Percentiles rank a stretch among this genome's conserved stretches.
Conservation (phyloP, 1,140 invertebrate species). For the Pararge aegeria region DNA sequence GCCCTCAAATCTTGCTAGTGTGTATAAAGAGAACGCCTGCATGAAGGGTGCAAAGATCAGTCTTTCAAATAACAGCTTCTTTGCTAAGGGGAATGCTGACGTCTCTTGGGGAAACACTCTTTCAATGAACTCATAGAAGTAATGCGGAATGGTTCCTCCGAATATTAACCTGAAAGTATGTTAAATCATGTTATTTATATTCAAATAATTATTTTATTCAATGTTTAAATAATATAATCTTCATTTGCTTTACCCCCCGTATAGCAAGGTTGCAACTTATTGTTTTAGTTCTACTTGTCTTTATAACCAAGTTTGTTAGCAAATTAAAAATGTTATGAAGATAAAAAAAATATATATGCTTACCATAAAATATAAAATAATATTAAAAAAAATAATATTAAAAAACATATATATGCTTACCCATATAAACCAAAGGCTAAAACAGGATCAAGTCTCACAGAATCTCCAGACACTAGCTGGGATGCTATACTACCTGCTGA, state of each 20-base stretch:
- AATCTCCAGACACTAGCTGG: constrained; percentile 82
- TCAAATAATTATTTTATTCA: too few relatives aligned
- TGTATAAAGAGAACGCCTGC: constrained; percentile 85
- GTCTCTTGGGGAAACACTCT: constrained; percentile 79
- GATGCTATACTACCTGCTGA: constrained; percentile 83
- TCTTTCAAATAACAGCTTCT: constrained; percentile 83
- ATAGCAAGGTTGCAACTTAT: too few relatives aligned
- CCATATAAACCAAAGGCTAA: constrained; percentile 86
- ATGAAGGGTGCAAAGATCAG: constrained; percentile 85
- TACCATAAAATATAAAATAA: too few relatives aligned
- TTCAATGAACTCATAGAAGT: constrained; percentile 84
- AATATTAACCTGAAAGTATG: constrained; percentile 81
- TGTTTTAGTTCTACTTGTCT: too few relatives aligned
- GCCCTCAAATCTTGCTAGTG: constrained; percentile 85
- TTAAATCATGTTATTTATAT: too few relatives aligned
- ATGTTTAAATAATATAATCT: too few relatives aligned
- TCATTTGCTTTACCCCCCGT: too few relatives aligned
- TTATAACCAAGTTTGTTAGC: too few relatives aligned
- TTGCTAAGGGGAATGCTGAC: constrained; percentile 75
- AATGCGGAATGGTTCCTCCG: constrained; percentile 86
- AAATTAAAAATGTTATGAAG: too few relatives aligned
- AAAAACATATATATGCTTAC: constrained; percentile 61
- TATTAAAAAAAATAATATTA: not conserved
- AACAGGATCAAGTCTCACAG: constrained; percentile 81
- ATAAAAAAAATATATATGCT: too few relatives aligned